Evolutionary conservation across 2,888 invertebrate species (phyloP), one percentile per base, ranked within the genome.

Genomic region (Drosophila meridionalis): DNA sequence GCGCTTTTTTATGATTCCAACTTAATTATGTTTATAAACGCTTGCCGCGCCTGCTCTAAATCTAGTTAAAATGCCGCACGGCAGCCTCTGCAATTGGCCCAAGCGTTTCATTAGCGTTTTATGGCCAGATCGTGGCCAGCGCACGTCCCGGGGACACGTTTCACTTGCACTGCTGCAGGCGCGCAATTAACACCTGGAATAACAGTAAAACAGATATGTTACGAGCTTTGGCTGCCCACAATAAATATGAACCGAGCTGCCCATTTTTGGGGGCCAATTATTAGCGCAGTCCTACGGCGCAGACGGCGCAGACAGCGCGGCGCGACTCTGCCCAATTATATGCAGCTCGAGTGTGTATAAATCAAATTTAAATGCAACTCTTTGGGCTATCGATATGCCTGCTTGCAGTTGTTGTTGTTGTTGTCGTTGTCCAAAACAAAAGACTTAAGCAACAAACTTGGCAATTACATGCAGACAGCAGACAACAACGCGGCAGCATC

Each of bases 401-500:
- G 55, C 55, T 26, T 28, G 55, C 6, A 38, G 36, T 4, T 36
- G 53, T 7, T 53, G 68, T 32, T 59, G 32, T 47, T 59, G 48
- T 40, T 50, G 60, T 50, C 40, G 60, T 50, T 60, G 68, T 59
- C 65, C 86, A 82, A 88, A 87, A 87, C 87, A 87, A 87, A 89
- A 87, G 87, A 89, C 88, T 88, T 82, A 88, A 83, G 87, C 83
- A 82, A 87, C 87, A 89, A 87, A 89, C 87, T 89, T 83, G 88
- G 85, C 85, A 85, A 85, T 87, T 85, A 89, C 85, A 88, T 82
- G 82, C 84, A 68, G 56, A 73, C 78, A 71, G 69, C 69, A 74
- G 73, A 64, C 74, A 71, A 58, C 61, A 63, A 67, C 64, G 80
- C 80, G 80, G 80, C 78, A 78, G 80, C 78, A 78, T 76, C 78